These are phyloP conservation scores for Pogona vitticeps DNA, from an alignment of 2,113 vertebrate species.

Conservation along the genomic window DNA sequence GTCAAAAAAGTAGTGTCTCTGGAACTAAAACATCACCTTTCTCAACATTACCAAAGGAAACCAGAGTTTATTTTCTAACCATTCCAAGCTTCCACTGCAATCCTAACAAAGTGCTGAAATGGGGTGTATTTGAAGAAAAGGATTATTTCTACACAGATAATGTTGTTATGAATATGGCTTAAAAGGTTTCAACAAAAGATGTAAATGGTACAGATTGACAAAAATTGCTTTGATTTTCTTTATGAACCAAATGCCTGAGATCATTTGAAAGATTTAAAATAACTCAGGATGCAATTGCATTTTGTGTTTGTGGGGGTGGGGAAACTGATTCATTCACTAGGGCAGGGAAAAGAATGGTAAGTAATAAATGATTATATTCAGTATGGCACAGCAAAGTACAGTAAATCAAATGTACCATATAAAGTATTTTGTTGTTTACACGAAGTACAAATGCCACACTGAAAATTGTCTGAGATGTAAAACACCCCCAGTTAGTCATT, in stretches of 20 bases:
- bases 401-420: conserved; percentile 17
- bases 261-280: conserved; percentile 28
- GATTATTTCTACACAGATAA: neutral
- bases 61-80: neutral
- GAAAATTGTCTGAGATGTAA: conserved; percentile 8
- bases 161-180: conserved; percentile 11
- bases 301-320: conserved; percentile 24
- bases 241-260: conserved; percentile 25
- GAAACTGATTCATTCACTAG: neutral
- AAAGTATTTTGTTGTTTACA: neutral
- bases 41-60: neutral
- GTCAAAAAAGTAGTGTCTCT: neutral
- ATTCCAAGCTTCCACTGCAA: neutral
- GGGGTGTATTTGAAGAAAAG: fast-evolving
- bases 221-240: conserved; percentile 15
- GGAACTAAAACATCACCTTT: neutral
- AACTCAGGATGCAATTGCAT: conserved; percentile 22
- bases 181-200: conserved; percentile 1
- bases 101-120: neutral
- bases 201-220: neutral
- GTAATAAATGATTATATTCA: conserved; percentile 5
- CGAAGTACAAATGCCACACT: neutral
- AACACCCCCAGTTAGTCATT: conserved; percentile 18
- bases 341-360: neutral
- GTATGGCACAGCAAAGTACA: fast-evolving